phyloP scores from a whole-genome alignment of 2,888 invertebrate genomes.

The Rutpela maculata region DNA sequence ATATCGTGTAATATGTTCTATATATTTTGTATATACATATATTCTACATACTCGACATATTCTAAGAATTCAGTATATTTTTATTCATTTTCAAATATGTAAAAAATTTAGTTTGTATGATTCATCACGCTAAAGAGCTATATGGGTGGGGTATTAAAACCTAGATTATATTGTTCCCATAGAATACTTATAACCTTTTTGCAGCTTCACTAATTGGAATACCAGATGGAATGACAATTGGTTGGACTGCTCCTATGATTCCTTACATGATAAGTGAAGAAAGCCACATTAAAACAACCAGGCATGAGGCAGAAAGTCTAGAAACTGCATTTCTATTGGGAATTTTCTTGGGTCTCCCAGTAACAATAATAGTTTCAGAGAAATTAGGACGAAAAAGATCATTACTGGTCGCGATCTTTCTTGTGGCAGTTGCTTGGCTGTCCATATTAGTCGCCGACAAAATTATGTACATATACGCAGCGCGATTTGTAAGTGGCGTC shows the following conservation, averaged over 20 bases:
- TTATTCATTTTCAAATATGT: too few species aligned
- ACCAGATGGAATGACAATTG: constrained; percentile 72
- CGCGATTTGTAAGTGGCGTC: constrained; percentile 67
- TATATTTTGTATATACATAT: too few species aligned
- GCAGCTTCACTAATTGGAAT: constrained; percentile 71
- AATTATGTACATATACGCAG: constrained; percentile 67
- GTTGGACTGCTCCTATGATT: constrained; percentile 72
- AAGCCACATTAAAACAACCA: constrained; percentile 67
- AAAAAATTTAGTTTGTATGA: too few species aligned
- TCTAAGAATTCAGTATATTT: too few species aligned
- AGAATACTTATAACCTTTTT: constrained; percentile 53
- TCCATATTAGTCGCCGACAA: constrained; percentile 66
- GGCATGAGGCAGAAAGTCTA: constrained; percentile 62
- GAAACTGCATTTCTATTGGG: constrained; percentile 65
- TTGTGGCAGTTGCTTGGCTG: constrained; percentile 69
- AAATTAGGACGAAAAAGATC: constrained; percentile 69
- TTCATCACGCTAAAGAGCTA: too few species aligned
- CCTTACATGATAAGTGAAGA: constrained; percentile 66
- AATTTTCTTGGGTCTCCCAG: constrained; percentile 66
- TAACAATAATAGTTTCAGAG: constrained; percentile 68
- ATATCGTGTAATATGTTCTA: too few species aligned
- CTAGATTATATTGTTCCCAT: not conserved
- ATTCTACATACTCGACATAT: too few species aligned
- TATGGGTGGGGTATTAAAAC: not conserved
- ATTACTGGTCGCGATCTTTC: constrained; percentile 67